A percentile compares a stretch with the other conserved stretches of the same genome.
These are phyloP conservation scores for Zosterops lateralis DNA, from an alignment of 2,113 vertebrate species.

Conservation along the genomic window DNA sequence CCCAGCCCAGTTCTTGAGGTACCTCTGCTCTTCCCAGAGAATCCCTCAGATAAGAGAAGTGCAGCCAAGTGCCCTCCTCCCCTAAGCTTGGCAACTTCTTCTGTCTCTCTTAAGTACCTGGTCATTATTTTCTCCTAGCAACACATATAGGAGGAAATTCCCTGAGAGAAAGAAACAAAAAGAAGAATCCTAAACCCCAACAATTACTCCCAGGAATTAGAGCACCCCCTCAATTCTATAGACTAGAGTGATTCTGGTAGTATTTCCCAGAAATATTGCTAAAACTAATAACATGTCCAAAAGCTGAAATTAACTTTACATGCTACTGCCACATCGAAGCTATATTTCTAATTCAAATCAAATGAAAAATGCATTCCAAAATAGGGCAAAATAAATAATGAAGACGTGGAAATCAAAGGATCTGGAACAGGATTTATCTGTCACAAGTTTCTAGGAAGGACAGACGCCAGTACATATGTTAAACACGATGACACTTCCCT, in stretches of 20 bases:
- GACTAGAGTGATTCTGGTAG: not conserved
- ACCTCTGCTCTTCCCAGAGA: not conserved
- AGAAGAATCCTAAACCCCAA: not conserved
- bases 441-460: not conserved
- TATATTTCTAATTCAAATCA: not conserved
- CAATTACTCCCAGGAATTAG: not conserved
- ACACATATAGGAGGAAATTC: not conserved
- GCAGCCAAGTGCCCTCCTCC: not conserved
- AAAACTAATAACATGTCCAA: not conserved
- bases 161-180: not conserved
- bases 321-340: not conserved
- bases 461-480: not conserved
- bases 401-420: not conserved
- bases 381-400: not conserved
- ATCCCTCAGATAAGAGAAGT: not conserved
- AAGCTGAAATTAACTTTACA: not conserved
- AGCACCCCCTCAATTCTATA: not conserved
- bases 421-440: not conserved
- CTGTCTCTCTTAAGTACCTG: not conserved
- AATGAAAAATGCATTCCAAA: not conserved
- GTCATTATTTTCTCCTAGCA: not conserved
- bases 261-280: not conserved
- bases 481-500: not conserved
- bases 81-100: not conserved
- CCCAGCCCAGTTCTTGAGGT: not conserved